Evolutionary conservation across 2,113 vertebrate genomes (phyloP), one percentile per base, ranked within the genome.

Genomic region (Lichenostomus cassidix): DNA sequence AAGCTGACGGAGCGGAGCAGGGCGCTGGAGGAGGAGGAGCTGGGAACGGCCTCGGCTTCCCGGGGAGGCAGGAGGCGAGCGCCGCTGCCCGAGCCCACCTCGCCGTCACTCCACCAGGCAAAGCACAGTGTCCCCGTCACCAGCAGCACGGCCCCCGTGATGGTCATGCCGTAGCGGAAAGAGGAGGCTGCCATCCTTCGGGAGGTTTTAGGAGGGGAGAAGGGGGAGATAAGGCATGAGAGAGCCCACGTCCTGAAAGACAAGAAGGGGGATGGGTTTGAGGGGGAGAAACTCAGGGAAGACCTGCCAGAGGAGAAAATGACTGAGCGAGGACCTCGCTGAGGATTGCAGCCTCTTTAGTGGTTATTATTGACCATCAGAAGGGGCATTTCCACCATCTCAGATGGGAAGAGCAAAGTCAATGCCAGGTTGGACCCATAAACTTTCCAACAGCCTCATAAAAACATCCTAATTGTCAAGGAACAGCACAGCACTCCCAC

Each of bases 61-160:
- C 64, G 70, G 8, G 95, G 95, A 5, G 74, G 89, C 73, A 91
- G 53, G 3, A 63, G 93, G 9, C 4, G 85, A 76, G 92, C 46
- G 41, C 88, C 78, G 0, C 41, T 7, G 75, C 75, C 20, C 3
- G 82, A 68, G 49, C 87, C 95, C 62, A 94, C 59, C 21, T 97
- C 95, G 4, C 93, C 96, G 0, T 98, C 97, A 0, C 97, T 98
- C 98, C 98, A 98, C 97, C 97, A 98, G 39, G 97, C 96, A 2
- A 98, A 98, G 92, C 97, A 98, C 56, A 98, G 94, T 0, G 95
- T 98, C 19, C 98, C 98, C 0, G 96, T 96, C 89, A 98, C 97
- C 88, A 98, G 96, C 56, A 97, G 83, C 94, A 98, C 91, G 0
- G 78, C 92, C 77, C 98, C 97, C 1, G 95, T 74, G 86, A 97